Evolutionary conservation across 2,888 invertebrate genomes (phyloP), one percentile per base, ranked within the genome.

Genomic region (Trichogramma evanescens): DNA sequence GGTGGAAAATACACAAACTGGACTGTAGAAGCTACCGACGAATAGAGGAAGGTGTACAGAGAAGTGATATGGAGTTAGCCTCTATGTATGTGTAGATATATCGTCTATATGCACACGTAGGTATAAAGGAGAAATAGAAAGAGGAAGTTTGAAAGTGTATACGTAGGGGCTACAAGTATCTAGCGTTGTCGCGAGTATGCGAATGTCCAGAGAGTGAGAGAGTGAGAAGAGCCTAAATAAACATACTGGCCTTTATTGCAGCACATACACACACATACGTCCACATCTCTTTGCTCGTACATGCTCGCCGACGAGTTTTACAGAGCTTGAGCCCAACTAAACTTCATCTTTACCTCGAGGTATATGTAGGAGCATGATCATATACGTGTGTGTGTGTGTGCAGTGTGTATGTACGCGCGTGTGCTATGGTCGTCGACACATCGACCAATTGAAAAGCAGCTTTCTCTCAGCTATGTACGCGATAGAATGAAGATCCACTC

Each of bases 191-290:
- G 26, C 26, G 26, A 26, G 26, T 26, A 26, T 26, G 26, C 26
- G 26, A 26, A 26, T 26, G 26, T 26, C 26, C 26, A 26, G 26
- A 46, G 52, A 44, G 56, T 8, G 44, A 59, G 64, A 68, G 67
- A 65, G 67, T 67, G 72, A 70, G 70, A 73, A 73, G 73, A 73
- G 72, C 74, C 73, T 75, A 74, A 76, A 72, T 71, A 75, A 76
- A 76, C 74, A 73, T 69, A 71, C 73, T 75, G 70, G 74, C 69
- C 72, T 75, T 75, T 75, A 75, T 75, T 76, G 74, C 72, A 69
- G 70, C 68, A 69, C 66, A 65, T 13, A 58, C 49, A 26, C 43
- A 44, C 50, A 48, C 51, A 5, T 38, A 13, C 45, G 13, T 4
- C 39, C 6, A 41, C 54, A 13, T 44, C 49, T 26, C 43, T 38